A percentile compares a stretch with the other conserved stretches of the same genome.
Conservation (phyloP, 2,797 vertebrate species). For the Chiroxiphia lanceolata region DNA sequence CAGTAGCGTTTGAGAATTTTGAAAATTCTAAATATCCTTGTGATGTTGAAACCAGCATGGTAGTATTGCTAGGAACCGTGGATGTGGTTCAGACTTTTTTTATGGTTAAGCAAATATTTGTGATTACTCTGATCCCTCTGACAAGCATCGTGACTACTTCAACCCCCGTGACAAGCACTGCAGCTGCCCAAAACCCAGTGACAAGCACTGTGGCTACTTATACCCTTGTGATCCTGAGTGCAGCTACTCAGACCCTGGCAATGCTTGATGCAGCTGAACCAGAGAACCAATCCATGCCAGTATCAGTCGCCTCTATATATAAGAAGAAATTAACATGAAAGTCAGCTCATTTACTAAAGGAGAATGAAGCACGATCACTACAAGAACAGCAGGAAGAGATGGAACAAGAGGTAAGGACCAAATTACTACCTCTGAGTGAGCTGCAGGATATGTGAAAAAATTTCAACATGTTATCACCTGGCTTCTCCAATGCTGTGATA, state of each 20-base stretch:
- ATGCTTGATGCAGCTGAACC: not conserved
- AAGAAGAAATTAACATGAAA: not conserved
- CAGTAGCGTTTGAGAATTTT: not conserved
- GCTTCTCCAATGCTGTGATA: not conserved
- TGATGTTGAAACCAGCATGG: not conserved
- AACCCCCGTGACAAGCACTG: accelerated
- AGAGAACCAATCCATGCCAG: not conserved
- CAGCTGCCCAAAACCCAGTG: not conserved
- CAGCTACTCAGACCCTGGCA: not conserved
- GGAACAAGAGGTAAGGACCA: not conserved
- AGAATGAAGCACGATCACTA: not conserved
- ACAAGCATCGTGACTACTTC: not conserved
- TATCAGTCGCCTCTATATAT: not conserved
- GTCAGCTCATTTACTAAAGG: not conserved
- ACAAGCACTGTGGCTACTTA: not conserved
- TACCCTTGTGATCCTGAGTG: not conserved
- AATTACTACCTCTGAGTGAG: not conserved
- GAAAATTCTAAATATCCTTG: not conserved
- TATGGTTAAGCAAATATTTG: not conserved
- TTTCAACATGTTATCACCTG: not conserved
- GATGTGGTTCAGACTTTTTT: not conserved
- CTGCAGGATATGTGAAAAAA: not conserved
- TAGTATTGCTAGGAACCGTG: not conserved
- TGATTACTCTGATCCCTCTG: too few relatives aligned
- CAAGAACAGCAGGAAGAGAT: not conserved